These are phyloP conservation scores for Grus americana DNA, from an alignment of 2,113 vertebrate genomes.

Conservation along the genomic window DNA sequence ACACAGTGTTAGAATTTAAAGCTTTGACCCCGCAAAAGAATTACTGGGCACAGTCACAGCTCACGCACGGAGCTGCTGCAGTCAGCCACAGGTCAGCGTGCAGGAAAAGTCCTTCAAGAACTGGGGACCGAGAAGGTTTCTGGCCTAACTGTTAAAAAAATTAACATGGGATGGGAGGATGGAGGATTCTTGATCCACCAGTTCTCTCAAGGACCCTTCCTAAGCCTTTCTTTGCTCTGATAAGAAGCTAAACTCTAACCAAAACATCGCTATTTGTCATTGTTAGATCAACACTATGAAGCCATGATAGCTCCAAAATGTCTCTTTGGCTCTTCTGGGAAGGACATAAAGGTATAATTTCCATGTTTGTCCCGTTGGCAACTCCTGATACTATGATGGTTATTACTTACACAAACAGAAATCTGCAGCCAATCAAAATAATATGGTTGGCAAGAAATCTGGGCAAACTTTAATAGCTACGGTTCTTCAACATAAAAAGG, in stretches of 20 bases:
- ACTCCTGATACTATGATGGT: constrained; percentile 43
- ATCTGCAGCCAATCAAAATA: constrained; percentile 70
- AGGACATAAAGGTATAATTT: constrained; percentile 58
- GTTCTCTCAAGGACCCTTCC: not conserved
- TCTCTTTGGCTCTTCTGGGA: constrained; percentile 52
- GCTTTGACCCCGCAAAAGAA: not conserved
- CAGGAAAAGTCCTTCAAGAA: not conserved
- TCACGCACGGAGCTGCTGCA: rapidly evolving
- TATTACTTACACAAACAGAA: constrained; percentile 69
- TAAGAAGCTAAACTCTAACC: not conserved
- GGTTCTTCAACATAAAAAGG: constrained; percentile 61
- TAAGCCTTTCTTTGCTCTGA: not conserved
- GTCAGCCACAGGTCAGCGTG: not conserved
- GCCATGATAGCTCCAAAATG: constrained; percentile 10
- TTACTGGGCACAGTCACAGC: not conserved
- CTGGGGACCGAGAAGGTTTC: not conserved
- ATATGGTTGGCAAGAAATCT: constrained; percentile 66
- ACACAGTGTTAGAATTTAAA: not conserved
- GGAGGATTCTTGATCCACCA: not conserved
- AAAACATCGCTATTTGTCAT: not conserved
- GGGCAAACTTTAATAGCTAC: constrained; percentile 59
- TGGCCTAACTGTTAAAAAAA: not conserved
- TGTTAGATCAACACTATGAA: not conserved
- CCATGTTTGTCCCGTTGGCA: constrained; percentile 59
- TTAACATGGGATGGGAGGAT: not conserved